These are phyloP conservation scores for Oreocharis arfaki DNA, from an alignment of 2,113 vertebrate species.

Conservation along the genomic window DNA sequence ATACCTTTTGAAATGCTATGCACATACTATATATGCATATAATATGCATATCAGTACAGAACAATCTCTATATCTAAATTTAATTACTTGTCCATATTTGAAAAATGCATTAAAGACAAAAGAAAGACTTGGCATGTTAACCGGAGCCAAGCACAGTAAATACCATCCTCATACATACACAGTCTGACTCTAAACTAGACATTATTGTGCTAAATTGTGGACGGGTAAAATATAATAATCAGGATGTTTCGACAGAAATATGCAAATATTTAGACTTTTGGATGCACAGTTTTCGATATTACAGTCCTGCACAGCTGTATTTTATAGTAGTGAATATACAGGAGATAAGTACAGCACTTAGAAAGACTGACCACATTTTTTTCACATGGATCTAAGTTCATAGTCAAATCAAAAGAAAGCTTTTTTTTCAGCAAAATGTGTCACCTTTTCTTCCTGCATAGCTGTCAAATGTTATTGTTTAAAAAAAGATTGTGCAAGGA, in stretches of 20 bases:
- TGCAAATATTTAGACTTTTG: background rate
- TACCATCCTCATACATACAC: background rate
- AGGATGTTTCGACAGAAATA: background rate
- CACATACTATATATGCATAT: background rate
- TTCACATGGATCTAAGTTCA: background rate
- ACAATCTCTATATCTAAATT: background rate
- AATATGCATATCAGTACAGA: background rate
- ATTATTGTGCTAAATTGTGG: background rate
- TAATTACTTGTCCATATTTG: background rate
- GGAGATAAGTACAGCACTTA: background rate
- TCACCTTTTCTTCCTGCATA: background rate
- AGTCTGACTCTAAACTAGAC: background rate
- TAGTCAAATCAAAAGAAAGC: background rate
- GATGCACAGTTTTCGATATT: background rate
- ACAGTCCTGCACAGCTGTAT: background rate
- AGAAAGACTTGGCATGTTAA: background rate
- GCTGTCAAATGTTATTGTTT: background rate
- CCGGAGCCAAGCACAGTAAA: background rate
- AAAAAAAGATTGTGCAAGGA: background rate
- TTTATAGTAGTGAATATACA: background rate
- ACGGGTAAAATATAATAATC: background rate
- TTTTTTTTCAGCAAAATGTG: background rate
- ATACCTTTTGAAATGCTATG: background rate
- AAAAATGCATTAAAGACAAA: background rate
- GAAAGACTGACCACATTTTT: background rate